These are phyloP conservation scores for Drosophila bocqueti DNA, from an alignment of 1,140 invertebrate species.

Conservation along the genomic window DNA sequence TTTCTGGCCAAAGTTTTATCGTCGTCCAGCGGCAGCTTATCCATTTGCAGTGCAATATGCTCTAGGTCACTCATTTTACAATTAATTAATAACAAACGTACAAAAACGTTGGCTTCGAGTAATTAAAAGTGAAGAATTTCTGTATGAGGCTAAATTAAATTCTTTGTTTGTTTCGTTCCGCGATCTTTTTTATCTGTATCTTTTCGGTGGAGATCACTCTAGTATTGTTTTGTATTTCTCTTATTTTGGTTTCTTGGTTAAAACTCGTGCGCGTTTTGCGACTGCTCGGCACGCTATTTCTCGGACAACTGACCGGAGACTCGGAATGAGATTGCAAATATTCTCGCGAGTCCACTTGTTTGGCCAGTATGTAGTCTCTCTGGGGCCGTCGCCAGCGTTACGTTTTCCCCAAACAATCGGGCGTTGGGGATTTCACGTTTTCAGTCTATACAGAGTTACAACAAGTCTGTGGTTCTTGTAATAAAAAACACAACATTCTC, in stretches of 20 bases:
- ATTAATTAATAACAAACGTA: slow-evolving; percentile 32
- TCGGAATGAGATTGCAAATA: slow-evolving; percentile 26
- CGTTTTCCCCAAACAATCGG: slow-evolving; percentile 33
- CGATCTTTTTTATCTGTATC: slow-evolving; percentile 35
- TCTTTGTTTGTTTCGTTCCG: slow-evolving; percentile 56
- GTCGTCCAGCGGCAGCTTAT: slow-evolving; percentile 32
- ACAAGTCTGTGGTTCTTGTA: slow-evolving; percentile 36
- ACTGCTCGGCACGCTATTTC: slow-evolving; percentile 69
- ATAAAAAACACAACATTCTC: background rate
- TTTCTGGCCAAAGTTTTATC: slow-evolving; percentile 35
- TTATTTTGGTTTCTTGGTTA: background rate
- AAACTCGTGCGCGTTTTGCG: slow-evolving; percentile 57
- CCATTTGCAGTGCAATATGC: slow-evolving; percentile 62
- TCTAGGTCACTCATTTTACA: slow-evolving; percentile 61
- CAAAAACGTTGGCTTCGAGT: slow-evolving; percentile 19
- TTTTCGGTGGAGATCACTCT: slow-evolving; percentile 14
- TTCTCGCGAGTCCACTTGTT: slow-evolving; percentile 42
- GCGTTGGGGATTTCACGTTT: slow-evolving; percentile 38
- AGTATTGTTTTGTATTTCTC: slow-evolving; percentile 5
- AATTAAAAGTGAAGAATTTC: slow-evolving; percentile 36
- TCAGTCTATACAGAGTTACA: slow-evolving; percentile 29
- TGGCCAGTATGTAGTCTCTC: slow-evolving; percentile 18
- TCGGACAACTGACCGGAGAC: slow-evolving; percentile 56
- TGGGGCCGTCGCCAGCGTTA: slow-evolving; percentile 14
- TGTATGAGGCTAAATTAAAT: slow-evolving; percentile 21